A percentile compares a stretch with the other conserved stretches of the same genome.
These are phyloP conservation scores for Podarcis lilfordi DNA, from an alignment of 2,797 vertebrate genomes.

Conservation along the genomic window DNA sequence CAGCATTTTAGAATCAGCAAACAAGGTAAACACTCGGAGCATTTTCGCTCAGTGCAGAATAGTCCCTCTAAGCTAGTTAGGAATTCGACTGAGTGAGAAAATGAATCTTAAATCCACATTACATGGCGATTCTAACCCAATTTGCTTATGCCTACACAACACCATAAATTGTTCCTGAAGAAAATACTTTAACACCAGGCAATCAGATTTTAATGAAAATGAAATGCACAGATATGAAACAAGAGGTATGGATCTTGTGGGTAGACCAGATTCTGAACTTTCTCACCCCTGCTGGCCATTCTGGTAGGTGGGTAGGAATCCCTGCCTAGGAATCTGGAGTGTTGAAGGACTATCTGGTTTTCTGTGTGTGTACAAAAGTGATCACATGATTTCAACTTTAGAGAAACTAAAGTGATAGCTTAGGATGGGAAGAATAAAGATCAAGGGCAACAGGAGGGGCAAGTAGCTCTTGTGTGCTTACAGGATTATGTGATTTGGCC, in stretches of 20 bases:
- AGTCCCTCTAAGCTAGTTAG: slow-evolving; percentile 14
- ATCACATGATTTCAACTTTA: neutral
- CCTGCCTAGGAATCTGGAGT: too few species aligned
- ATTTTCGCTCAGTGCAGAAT: slow-evolving; percentile 38
- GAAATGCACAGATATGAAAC: neutral
- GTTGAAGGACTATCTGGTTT: too few species aligned
- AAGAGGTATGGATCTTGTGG: too few species aligned
- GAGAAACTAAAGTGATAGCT: neutral
- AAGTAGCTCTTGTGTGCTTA: neutral
- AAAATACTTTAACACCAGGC: neutral
- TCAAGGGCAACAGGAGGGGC: too few species aligned
- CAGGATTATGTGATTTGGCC: neutral
- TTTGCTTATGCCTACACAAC: neutral
- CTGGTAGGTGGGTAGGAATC: too few species aligned
- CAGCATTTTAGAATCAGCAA: slow-evolving; percentile 48
- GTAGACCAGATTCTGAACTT: too few species aligned
- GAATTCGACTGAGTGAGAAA: neutral
- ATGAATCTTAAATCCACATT: neutral
- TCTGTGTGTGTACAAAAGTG: too few species aligned
- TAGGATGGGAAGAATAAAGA: too few species aligned
- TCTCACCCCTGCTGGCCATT: too few species aligned
- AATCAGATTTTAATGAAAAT: neutral
- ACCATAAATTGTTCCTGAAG: neutral
- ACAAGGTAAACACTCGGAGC: slow-evolving; percentile 10
- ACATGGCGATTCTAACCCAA: neutral